A percentile compares a stretch with the other conserved stretches of the same genome.
Conservation (phyloP, 2,113 vertebrate species). For the Thermophis baileyi region DNA sequence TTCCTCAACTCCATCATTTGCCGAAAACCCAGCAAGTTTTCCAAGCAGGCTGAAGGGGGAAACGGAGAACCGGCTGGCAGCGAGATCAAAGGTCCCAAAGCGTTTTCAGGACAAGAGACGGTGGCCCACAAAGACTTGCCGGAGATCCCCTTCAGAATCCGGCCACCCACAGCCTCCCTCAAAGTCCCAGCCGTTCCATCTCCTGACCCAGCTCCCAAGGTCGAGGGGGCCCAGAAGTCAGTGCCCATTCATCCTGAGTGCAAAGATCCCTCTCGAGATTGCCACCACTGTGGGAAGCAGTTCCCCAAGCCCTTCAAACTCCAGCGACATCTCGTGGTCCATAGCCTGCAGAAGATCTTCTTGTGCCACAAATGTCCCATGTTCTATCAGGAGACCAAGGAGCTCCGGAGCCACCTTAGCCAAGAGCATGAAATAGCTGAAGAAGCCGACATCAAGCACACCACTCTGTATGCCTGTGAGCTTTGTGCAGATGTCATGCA, state of each 20-base stretch:
- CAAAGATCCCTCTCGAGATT: constrained; percentile 94
- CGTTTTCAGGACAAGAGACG: constrained; percentile 48
- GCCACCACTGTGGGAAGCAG: constrained; percentile 96
- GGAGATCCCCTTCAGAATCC: constrained; percentile 63
- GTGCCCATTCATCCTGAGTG: constrained; percentile 86
- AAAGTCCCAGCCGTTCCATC: constrained; percentile 46
- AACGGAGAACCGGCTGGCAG: constrained; percentile 48
- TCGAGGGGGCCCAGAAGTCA: constrained; percentile 70
- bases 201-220: constrained; percentile 68
- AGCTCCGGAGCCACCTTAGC: constrained; percentile 85
- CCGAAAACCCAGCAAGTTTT: constrained; percentile 71
- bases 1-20: constrained; percentile 85
- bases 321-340: constrained; percentile 93
- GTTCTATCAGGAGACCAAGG: constrained; percentile 84
- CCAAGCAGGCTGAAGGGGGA: constrained; percentile 60
- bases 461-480: constrained; percentile 91
- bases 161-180: constrained; percentile 31
- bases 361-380: constrained; percentile 89
- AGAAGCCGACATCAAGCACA: constrained; percentile 87
- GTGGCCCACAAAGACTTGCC: constrained; percentile 46
- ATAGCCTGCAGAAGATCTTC: constrained; percentile 94
- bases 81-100: constrained; percentile 58
- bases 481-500: constrained; percentile 96
- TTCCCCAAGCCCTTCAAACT: constrained; percentile 99
- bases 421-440: constrained; percentile 76